Evolutionary conservation across 2,888 invertebrate genomes (phyloP), one percentile per base, ranked within the genome.

Genomic region (Drosophila paramelanica): DNA sequence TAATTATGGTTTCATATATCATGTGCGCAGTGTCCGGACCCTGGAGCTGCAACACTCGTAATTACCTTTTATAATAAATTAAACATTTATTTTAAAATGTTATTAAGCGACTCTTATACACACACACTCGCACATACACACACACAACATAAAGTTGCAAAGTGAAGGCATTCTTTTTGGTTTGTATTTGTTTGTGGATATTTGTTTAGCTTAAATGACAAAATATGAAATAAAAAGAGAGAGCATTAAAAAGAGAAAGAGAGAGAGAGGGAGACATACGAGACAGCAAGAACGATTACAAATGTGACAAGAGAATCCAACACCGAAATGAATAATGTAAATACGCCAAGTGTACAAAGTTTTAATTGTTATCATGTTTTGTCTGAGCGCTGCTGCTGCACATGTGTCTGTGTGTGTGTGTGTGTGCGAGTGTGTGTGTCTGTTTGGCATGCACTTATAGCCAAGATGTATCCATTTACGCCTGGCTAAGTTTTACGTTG

Each of bases 311-410:
- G 89, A 71, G 78, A 75, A 88, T 81, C 89, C 82, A 88, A 81
- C 86, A 81, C 52, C 79, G 73, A 84, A 89, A 83, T 89, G 89
- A 83, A 83, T 82, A 82, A 82, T 82, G 82, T 87, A 89, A 87
- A 89, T 84, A 88, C 89, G 87, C 82, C 89, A 85, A 85, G 88
- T 85, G 84, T 85, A 79, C 84, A 89, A 85, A 85, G 86, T 85
- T 85, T 85, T 85, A 85, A 85, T 85, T 85, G 84, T 85, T 85
- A 89, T 89, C 88, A 85, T 89, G 88, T 83, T 83, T 83, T 83
- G 88, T 82, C 81, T 88, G 73, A 73, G 42, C 41, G 36, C 39
- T 46, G 52, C 46, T 42, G 17, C 43, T 41, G 39, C 39, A 31
- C 51, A 7, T 25, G 23, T 51, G 20, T 46, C 14, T 36, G 13